Base-by-base conservation (phyloP, 2,113 vertebrate genomes). In the Mobula hypostoma region DNA sequence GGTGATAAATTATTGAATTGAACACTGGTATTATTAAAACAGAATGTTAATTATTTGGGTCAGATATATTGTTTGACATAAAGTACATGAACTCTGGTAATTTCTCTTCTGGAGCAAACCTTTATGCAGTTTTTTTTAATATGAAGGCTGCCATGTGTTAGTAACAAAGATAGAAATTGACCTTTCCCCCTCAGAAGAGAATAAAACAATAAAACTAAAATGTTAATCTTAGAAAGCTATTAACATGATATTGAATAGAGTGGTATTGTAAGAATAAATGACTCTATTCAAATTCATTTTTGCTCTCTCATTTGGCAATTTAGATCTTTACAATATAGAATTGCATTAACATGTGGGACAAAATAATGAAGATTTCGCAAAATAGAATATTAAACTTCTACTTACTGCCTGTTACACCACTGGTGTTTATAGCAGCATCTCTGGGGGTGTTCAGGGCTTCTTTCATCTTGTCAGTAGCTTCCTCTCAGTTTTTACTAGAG, bases 1-100 rank as follows among this genome's bases (percentile, higher is more conserved):
- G 24, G 40, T 93, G 29, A 90, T 93, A 24, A 48, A 93, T 93
- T 93, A 76, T 48, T 56, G 21, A 29, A 56, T 48, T 29, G 70
- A 48, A 56, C 68, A 93, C 68, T 48, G 48, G 36, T 27, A 56
- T 74, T 56, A 29, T 93, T 76, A 56, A 93, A 72, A 74, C 29
- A 76, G 91, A 29, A 74, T 29, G 91, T 93, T 93, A 93, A 93
- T 93, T 76, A 74, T 48, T 93, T 70, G 36, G 21, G 74, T 74
- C 21, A 93, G 91, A 56, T 48, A 74, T 74, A 76, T 93, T 74
- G 91, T 19, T 56, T 76, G 70, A 29, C 70, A 93, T 76, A 56
- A 93, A 93, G 36, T 56, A 72, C 74, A 74, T 56, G 24, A 72
- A 29, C 91, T 72, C 11, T 74, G 36, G 70, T 93, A 56, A 76